Conservation (phyloP, 2,888 invertebrate genomes). For the Pterobdella sp. region DNA sequence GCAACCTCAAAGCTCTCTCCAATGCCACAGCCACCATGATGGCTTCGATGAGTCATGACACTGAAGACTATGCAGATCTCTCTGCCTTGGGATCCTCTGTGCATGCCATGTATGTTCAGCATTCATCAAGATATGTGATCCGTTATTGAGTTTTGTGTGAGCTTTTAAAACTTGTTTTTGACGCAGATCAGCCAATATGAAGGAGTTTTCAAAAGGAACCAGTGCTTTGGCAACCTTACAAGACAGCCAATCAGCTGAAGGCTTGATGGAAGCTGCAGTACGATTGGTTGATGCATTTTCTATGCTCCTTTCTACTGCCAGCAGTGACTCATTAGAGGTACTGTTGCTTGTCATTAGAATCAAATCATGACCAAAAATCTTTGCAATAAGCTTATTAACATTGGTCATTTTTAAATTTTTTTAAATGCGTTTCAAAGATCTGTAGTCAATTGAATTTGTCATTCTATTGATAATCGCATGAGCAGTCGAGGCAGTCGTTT, state of each 20-base stretch:
- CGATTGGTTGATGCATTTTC: conserved; percentile 80
- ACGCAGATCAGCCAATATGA: conserved; percentile 72
- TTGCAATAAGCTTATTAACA: not conserved
- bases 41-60: conserved; percentile 69
- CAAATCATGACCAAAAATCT: not conserved
- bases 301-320: conserved; percentile 86
- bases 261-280: conserved; percentile 82
- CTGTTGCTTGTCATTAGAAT: not conserved
- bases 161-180: not conserved
- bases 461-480: not conserved
- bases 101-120: conserved; percentile 66
- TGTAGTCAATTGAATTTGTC: too few relatives aligned
- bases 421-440: not conserved
- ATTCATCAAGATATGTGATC: not conserved
- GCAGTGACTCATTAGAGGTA: conserved; percentile 59
- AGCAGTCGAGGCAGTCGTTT: conserved; percentile 78
- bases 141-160: not conserved
- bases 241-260: conserved; percentile 68
- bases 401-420: not conserved
- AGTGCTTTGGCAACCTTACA: conserved; percentile 90
- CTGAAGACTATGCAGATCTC: conserved; percentile 68
- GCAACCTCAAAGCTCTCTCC: conserved; percentile 96
- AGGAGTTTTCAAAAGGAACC: conserved; percentile 86
- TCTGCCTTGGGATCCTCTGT: conserved; percentile 93
- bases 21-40: conserved; percentile 96